phyloP scores from a whole-genome alignment of 2,888 invertebrate genomes.

The Lapara coniferarum region DNA sequence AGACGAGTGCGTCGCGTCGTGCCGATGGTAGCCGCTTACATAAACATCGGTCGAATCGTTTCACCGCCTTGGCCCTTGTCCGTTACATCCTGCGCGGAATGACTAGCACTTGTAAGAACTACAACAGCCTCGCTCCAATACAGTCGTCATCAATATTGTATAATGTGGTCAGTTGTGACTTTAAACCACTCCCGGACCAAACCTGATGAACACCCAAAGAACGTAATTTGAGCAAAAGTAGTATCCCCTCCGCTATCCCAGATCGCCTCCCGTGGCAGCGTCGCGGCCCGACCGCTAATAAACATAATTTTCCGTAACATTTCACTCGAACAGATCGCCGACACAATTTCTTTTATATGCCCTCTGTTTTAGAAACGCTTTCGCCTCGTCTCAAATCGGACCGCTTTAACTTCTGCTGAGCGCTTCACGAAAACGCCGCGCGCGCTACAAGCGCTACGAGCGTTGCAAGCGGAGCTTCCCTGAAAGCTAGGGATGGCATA shows the following conservation, averaged over 20 bases:
- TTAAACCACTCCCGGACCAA: neutral
- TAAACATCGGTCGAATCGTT: too few relatives aligned
- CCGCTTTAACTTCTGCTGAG: conserved; percentile 7
- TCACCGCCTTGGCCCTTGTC: too few relatives aligned
- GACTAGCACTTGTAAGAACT: neutral
- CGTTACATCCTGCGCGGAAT: neutral
- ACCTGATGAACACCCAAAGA: neutral
- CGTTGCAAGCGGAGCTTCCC: neutral
- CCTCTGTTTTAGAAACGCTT: conserved; percentile 12
- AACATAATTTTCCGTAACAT: conserved; percentile 24
- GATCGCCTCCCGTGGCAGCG: neutral
- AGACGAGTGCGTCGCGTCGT: too few relatives aligned
- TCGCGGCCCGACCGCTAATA: conserved; percentile 15
- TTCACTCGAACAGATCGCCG: conserved; percentile 21
- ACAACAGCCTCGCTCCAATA: neutral
- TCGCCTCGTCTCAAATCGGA: neutral
- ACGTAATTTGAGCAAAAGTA: neutral
- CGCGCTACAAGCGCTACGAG: conserved; percentile 10
- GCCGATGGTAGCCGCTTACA: too few relatives aligned
- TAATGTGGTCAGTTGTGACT: neutral
- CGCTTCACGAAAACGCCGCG: neutral
- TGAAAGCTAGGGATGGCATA: too few relatives aligned
- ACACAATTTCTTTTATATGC: conserved; percentile 15
- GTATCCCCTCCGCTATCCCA: neutral
- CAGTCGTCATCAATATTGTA: neutral